Evolutionary conservation across 2,113 vertebrate species (phyloP).

Genomic region (Callaeas wilsoni): DNA sequence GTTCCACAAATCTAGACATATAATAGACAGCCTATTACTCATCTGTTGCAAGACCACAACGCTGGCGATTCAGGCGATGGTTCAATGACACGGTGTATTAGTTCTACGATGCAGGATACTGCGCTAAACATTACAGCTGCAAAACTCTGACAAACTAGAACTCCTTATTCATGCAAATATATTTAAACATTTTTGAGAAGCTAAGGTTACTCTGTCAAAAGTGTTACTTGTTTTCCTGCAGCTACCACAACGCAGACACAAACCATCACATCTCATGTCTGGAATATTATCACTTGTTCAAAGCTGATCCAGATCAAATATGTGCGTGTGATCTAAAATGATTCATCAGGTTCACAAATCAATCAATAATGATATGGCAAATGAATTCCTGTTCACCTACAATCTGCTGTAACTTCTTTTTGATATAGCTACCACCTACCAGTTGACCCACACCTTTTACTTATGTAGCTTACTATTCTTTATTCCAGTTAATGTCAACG

Average conservation of each 20-base stretch:
- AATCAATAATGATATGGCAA: not conserved
- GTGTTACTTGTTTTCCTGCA: not conserved
- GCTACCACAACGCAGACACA: not conserved
- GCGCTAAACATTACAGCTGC: not conserved
- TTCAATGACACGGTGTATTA: not conserved
- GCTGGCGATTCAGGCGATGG: not conserved
- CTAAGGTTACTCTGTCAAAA: not conserved
- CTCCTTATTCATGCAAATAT: not conserved
- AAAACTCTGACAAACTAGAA: not conserved
- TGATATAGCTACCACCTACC: not conserved
- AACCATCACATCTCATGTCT: not conserved
- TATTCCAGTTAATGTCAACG: not conserved
- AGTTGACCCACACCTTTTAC: not conserved
- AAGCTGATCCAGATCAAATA: not conserved
- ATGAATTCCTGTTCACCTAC: not conserved
- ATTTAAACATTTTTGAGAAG: not conserved
- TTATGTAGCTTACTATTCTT: not conserved
- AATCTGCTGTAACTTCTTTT: not conserved
- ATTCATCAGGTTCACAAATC: constrained; percentile 10
- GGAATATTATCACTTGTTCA: not conserved
- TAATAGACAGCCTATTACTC: not conserved
- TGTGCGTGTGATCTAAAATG: not conserved
- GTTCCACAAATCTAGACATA: not conserved
- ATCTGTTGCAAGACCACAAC: not conserved
- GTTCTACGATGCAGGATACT: accelerated